These are phyloP conservation scores for Apis florea DNA, from an alignment of 1,140 invertebrate species.

Conservation along the genomic window DNA sequence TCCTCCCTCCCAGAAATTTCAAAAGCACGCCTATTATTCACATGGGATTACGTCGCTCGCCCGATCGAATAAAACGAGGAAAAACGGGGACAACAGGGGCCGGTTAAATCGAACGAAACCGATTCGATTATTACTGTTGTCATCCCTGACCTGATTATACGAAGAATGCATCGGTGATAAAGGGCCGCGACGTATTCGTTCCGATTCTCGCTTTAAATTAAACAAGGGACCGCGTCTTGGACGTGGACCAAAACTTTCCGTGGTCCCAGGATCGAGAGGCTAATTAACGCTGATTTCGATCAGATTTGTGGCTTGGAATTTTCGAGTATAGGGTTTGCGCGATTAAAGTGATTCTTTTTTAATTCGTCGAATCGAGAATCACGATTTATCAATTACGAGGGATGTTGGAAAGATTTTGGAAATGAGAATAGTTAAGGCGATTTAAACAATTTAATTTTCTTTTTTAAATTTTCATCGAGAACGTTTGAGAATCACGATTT, in stretches of 20 bases:
- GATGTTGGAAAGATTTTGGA: too few relatives aligned
- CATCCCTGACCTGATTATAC: background rate
- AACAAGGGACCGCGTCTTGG: background rate
- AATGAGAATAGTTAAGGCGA: too few relatives aligned
- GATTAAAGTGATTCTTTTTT: background rate
- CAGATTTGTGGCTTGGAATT: background rate
- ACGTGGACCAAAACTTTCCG: background rate
- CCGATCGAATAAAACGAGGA: too few relatives aligned
- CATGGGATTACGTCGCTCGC: background rate
- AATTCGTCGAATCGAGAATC: too few relatives aligned
- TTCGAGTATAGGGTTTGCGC: too few relatives aligned
- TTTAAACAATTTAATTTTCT: too few relatives aligned
- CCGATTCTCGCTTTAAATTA: background rate
- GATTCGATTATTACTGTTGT: background rate
- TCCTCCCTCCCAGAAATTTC: too few relatives aligned
- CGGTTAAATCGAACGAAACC: background rate
- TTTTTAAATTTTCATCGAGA: too few relatives aligned
- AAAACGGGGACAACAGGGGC: background rate
- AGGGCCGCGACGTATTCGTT: background rate
- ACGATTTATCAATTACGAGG: too few relatives aligned
- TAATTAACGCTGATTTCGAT: background rate
- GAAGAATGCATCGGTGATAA: background rate
- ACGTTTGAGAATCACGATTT: too few relatives aligned
- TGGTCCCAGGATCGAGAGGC: background rate
- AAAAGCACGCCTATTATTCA: background rate